phyloP scores from a whole-genome alignment of 2,888 invertebrate genomes.

The Tyria jacobaeae region DNA sequence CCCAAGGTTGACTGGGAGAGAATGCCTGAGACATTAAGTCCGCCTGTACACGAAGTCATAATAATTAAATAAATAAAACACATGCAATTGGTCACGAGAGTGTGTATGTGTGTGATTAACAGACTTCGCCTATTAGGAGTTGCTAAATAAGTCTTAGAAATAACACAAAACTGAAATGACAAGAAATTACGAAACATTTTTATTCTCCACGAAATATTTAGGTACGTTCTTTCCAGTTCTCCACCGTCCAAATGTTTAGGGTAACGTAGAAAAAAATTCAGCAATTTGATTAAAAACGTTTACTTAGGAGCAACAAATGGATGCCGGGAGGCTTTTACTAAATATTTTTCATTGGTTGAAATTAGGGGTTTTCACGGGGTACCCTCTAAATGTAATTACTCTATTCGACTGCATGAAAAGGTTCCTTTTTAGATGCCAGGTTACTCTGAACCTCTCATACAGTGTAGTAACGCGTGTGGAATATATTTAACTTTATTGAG shows the following conservation, averaged over 20 bases:
- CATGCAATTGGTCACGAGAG: too few species aligned
- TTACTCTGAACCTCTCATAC: slow-evolving; percentile 33
- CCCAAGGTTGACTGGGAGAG: too few species aligned
- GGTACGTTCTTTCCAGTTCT: slow-evolving; percentile 29
- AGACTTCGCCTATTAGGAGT: neutral
- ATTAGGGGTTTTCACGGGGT: slow-evolving; percentile 62
- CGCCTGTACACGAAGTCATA: too few species aligned
- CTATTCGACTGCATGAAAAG: slow-evolving; percentile 68
- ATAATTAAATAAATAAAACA: too few species aligned
- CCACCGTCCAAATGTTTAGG: slow-evolving; percentile 46
- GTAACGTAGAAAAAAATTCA: slow-evolving; percentile 41
- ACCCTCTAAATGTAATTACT: slow-evolving; percentile 70
- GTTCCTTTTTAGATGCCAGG: slow-evolving; percentile 48
- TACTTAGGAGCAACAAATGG: slow-evolving; percentile 62
- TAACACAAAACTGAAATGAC: neutral
- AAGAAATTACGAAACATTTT: slow-evolving; percentile 31
- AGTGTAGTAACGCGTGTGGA: slow-evolving; percentile 41
- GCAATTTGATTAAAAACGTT: slow-evolving; percentile 68
- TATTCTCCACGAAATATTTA: slow-evolving; percentile 35
- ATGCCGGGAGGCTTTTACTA: slow-evolving; percentile 42
- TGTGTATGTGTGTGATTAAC: neutral
- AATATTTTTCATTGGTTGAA: slow-evolving; percentile 62
- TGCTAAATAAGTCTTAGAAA: neutral
- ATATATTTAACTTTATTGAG: slow-evolving; percentile 41
- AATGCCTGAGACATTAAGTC: too few species aligned